Conservation (phyloP, 2,888 invertebrate species). For the Rhorus exstirpatorius region DNA sequence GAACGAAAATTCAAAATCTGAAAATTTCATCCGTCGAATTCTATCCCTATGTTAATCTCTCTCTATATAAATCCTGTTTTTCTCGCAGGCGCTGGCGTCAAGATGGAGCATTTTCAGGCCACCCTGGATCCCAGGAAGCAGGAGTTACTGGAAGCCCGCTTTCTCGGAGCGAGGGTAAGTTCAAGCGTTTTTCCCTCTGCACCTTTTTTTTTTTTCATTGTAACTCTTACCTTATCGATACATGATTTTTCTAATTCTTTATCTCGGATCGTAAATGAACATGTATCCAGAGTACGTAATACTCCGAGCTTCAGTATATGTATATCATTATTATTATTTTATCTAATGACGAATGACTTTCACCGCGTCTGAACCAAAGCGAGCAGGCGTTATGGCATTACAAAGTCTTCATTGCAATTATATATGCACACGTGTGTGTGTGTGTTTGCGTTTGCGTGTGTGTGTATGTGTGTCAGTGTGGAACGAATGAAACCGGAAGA, state of each 20-base stretch:
- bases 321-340: slow-evolving; percentile 15
- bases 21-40: not conserved
- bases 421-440: not conserved
- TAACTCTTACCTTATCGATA: not conserved
- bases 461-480: not conserved
- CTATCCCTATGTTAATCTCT: not conserved
- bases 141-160: slow-evolving; percentile 99
- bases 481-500: slow-evolving; percentile 52
- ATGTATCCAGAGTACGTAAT: slow-evolving; percentile 37
- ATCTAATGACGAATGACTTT: slow-evolving; percentile 64
- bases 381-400: slow-evolving; percentile 44
- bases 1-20: too few relatives aligned
- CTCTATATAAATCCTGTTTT: too few relatives aligned
- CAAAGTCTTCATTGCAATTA: slow-evolving; percentile 18
- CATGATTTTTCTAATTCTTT: not conserved
- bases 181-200: not conserved
- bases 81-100: slow-evolving; percentile 94
- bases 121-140: slow-evolving; percentile 99
- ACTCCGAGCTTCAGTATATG: slow-evolving; percentile 24
- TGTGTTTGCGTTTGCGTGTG: too few relatives aligned
- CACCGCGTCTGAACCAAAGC: slow-evolving; percentile 53
- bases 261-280: slow-evolving; percentile 47
- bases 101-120: slow-evolving; percentile 98
- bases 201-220: slow-evolving; percentile 17
- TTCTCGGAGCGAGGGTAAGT: slow-evolving; percentile 98